A percentile compares a stretch with the other conserved stretches of the same genome.
These are phyloP conservation scores for Barbus barbus DNA, from an alignment of 2,113 vertebrate genomes.

Conservation along the genomic window DNA sequence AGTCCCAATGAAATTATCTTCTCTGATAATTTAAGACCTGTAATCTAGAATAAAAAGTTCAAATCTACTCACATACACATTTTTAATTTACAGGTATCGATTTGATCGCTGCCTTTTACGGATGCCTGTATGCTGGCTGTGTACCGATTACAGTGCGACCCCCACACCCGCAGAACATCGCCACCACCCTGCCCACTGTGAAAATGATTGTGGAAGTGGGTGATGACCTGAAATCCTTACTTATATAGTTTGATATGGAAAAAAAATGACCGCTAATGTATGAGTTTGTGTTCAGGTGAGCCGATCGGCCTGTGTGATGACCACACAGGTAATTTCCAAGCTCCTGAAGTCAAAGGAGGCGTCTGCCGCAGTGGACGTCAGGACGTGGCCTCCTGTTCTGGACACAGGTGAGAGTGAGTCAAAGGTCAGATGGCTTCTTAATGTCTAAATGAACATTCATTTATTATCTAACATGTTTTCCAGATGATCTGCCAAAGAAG, in stretches of 20 bases:
- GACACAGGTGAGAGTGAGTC: constrained; percentile 84
- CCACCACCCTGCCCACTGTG: constrained; percentile 94
- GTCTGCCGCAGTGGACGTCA: constrained; percentile 89
- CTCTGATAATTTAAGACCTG: neutral
- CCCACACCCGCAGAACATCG: constrained; percentile 96
- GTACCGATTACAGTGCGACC: constrained; percentile 97
- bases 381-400: constrained; percentile 96
- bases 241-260: neutral
- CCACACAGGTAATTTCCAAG: constrained; percentile 93
- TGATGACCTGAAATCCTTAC: neutral
- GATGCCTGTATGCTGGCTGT: constrained; percentile 94
- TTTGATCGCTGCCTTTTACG: constrained; percentile 94
- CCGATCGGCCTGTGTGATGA: constrained; percentile 96
- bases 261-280: neutral
- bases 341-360: constrained; percentile 94
- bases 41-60: neutral
- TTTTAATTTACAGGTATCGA: constrained; percentile 82
- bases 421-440: neutral
- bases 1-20: neutral
- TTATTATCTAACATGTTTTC: constrained; percentile 35
- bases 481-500: constrained; percentile 99
- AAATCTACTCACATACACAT: neutral
- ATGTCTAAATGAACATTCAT: neutral
- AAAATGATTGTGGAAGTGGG: constrained; percentile 99
- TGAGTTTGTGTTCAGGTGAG: constrained; percentile 83